phyloP scores from a whole-genome alignment of 2,888 invertebrate genomes.

The Catocala nupta region DNA sequence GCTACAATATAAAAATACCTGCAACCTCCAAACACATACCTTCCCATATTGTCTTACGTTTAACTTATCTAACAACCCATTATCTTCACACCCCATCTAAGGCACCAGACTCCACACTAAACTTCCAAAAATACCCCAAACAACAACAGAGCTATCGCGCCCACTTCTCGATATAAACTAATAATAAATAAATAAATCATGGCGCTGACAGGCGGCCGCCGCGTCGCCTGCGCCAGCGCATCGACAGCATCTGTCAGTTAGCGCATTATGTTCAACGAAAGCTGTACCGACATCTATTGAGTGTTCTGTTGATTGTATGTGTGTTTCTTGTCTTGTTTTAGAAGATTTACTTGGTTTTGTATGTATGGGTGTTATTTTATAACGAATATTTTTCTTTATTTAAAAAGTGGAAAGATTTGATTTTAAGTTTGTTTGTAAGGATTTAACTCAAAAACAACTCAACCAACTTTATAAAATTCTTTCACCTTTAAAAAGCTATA shows the following conservation, averaged over 20 bases:
- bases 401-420: too few relatives aligned
- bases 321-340: constrained; percentile 31
- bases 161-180: not conserved
- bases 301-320: constrained; percentile 30
- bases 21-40: not conserved
- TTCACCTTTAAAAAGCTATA: too few relatives aligned
- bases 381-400: too few relatives aligned
- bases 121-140: constrained; percentile 13
- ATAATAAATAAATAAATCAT: constrained; percentile 27
- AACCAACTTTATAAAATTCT: too few relatives aligned
- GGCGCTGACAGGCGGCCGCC: constrained; percentile 10
- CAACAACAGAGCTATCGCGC: constrained; percentile 9
- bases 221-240: constrained; percentile 7
- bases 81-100: not conserved
- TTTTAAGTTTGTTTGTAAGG: too few relatives aligned
- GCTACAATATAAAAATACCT: too few relatives aligned
- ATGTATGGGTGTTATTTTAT: too few relatives aligned
- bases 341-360: constrained; percentile 2
- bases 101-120: not conserved
- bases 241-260: constrained; percentile 22
- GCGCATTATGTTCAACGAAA: constrained; percentile 11
- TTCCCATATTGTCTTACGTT: not conserved
- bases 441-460: too few relatives aligned
- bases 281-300: constrained; percentile 10
- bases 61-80: not conserved